phyloP scores from a whole-genome alignment of 2,888 invertebrate species.

The Yponomeuta cagnagella region DNA sequence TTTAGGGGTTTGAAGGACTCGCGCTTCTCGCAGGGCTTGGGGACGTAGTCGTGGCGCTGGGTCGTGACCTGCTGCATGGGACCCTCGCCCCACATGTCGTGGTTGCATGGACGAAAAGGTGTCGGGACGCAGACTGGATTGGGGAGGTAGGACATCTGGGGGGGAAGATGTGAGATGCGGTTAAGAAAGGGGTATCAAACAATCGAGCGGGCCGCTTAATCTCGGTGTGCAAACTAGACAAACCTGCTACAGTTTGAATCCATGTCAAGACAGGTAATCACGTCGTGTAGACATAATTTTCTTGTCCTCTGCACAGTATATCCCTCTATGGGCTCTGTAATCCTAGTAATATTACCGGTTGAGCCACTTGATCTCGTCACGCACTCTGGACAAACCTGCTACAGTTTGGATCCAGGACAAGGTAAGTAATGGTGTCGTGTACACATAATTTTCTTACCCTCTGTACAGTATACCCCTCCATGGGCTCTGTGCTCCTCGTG shows the following conservation, averaged over 20 bases:
- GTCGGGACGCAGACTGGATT: conserved; percentile 75
- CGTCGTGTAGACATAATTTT: too few species aligned
- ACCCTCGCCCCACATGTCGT: conserved; percentile 78
- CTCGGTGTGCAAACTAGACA: too few species aligned
- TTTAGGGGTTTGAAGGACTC: conserved; percentile 55
- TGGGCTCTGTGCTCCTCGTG: conserved; percentile 60
- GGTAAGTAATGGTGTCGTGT: too few species aligned
- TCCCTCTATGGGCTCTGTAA: too few species aligned
- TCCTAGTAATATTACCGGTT: too few species aligned
- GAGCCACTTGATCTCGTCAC: too few species aligned
- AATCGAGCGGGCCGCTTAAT: too few species aligned
- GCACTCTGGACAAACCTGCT: too few species aligned
- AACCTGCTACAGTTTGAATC: too few species aligned
- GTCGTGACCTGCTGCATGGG: conserved; percentile 85
- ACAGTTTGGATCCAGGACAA: too few species aligned
- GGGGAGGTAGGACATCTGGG: conserved; percentile 75
- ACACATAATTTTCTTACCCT: conserved; percentile 14
- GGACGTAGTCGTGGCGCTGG: conserved; percentile 83
- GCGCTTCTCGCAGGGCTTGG: conserved; percentile 74
- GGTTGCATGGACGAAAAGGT: conserved; percentile 78
- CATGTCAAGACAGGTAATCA: too few species aligned
- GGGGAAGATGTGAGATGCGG: conserved; percentile 13
- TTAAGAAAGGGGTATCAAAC: background rate
- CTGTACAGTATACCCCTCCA: conserved; percentile 58
- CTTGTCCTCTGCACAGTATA: too few species aligned